Percentiles rank a stretch among this genome's conserved stretches.
Evolutionary conservation across 2,113 vertebrate species (phyloP).

Genomic region (zebrafish (Danio rerio)): GRCz12tu NC_133192.1:23815001-23815500

Average conservation of each 20-base stretch:
- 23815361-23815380: not conserved
- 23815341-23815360: not conserved
- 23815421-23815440: not conserved
- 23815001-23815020: not conserved
- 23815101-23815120: not conserved
- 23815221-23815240: not conserved
- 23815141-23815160: slow-evolving; percentile 1
- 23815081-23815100: not conserved
- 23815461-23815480: not conserved
- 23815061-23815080: not conserved
- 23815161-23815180: not conserved
- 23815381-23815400: not conserved
- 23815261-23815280: not conserved
- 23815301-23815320: not conserved
- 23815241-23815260: not conserved
- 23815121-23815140: slow-evolving; percentile 19
- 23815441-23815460: not conserved
- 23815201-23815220: not conserved
- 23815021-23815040: not conserved
- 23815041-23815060: not conserved
- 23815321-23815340: not conserved
- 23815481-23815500: not conserved
- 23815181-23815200: not conserved
- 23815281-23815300: not conserved
- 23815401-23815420: not conserved